These are phyloP conservation scores for Drosophila teissieri DNA, from an alignment of 1,140 invertebrate species.

Conservation along the genomic window DNA sequence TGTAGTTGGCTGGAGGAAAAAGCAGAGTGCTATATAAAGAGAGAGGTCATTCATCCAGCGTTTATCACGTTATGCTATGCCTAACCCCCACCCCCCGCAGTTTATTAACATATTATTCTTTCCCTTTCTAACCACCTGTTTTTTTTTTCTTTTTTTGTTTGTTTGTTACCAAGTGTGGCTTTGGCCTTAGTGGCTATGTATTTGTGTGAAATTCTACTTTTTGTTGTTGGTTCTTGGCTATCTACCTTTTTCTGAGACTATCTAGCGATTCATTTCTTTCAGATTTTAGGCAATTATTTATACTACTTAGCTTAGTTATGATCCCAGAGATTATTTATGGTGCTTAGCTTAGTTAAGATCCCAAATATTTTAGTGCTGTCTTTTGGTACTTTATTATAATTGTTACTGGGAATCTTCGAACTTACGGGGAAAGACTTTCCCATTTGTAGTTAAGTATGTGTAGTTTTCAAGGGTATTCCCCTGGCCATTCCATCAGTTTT, in stretches of 20 bases:
- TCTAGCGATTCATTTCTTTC: neutral
- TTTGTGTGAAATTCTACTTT: neutral
- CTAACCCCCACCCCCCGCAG: conserved; percentile 10
- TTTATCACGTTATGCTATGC: conserved; percentile 73
- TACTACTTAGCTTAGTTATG: neutral
- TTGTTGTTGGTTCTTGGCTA: neutral
- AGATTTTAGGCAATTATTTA: conserved; percentile 1
- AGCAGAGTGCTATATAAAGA: conserved; percentile 1
- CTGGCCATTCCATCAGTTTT: conserved; percentile 1
- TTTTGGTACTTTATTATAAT: neutral
- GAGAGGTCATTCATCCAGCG: conserved; percentile 76
- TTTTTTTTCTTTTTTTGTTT: conserved; percentile 34
- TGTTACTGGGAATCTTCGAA: neutral
- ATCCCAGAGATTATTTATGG: neutral
- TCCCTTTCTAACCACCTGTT: conserved; percentile 43
- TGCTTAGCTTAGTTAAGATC: no score
- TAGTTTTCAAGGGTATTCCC: conserved; percentile 11
- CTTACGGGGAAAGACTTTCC: neutral
- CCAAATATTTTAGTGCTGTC: neutral
- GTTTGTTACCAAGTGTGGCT: conserved; percentile 19
- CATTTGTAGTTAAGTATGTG: no score
- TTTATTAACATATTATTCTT: conserved; percentile 76
- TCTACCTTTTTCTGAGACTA: conserved; percentile 3
- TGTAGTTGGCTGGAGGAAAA: conserved; percentile 11
- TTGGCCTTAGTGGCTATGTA: conserved; percentile 4